phyloP scores from a whole-genome alignment of 1,140 invertebrate genomes.

The Choristoneura fumiferana region DNA sequence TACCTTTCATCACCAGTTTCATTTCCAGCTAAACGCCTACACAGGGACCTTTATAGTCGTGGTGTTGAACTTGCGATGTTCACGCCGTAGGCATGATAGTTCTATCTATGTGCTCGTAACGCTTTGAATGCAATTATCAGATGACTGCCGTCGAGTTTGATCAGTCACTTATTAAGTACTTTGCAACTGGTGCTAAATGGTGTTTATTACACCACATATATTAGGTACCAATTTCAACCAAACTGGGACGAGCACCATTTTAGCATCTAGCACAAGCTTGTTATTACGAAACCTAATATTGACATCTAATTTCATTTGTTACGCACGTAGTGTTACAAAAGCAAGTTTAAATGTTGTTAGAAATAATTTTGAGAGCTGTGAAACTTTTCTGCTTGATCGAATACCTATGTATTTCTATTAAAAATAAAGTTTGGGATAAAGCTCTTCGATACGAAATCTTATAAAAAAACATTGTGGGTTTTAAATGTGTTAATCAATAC shows the following conservation, averaged over 20 bases:
- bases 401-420: neutral
- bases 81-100: neutral
- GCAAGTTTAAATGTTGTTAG: neutral
- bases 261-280: constrained; percentile 20
- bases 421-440: constrained; percentile 25
- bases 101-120: neutral
- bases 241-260: constrained; percentile 36
- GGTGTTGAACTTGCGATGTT: neutral
- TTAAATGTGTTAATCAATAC: too few species aligned
- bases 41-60: neutral
- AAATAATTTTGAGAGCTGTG: neutral
- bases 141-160: constrained; percentile 1
- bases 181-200: constrained; percentile 10
- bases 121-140: neutral
- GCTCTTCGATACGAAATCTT: neutral
- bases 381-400: neutral
- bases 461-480: too few species aligned
- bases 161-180: constrained; percentile 18
- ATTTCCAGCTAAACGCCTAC: neutral
- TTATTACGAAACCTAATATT: constrained; percentile 12
- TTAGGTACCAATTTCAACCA: neutral
- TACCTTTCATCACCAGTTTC: constrained; percentile 6
- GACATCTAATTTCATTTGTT: constrained; percentile 10
- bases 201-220: constrained; percentile 21
- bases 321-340: neutral